Base-by-base conservation (phyloP, 2,113 vertebrate genomes). In the Dasyurus viverrinus region DNA sequence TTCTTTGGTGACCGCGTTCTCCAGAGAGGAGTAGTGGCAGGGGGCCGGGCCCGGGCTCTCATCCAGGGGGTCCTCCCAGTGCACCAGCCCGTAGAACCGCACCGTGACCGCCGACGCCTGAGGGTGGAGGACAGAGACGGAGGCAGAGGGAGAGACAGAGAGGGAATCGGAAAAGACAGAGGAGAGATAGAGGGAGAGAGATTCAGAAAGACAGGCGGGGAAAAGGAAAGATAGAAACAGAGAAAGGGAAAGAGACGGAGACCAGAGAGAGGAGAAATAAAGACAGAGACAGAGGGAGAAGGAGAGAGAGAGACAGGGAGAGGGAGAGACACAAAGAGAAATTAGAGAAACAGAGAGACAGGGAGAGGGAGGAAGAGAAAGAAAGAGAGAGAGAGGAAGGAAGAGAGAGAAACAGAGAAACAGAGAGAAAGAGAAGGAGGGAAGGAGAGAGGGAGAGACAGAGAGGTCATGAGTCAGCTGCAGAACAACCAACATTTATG, bases 1-100 rank as follows among this genome's bases (percentile, higher is more conserved):
- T 0, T 99, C 99, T 97, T 99, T 99, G 91, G 98, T 98, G 97
- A 98, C 97, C 0, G 97, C 0, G 0, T 97, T 98, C 2, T 97
- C 98, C 0, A 94, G 91, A 0, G 97, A 97, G 30, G 94, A 92
- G 89, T 97, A 98, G 54, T 97, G 98, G 27, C 52, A 98, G 24
- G 95, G 97, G 53, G 95, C 16, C 0, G 99, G 98, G 27, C 99
- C 99, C 96, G 99, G 90, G 0, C 96, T 92, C 94, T 99, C 98
- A 0, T 99, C 99, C 98, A 98, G 96, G 47, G 99, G 99, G 98
- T 99, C 99, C 36, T 99, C 99, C 99, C 99, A 99, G 98, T 99
- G 99, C 55, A 99, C 98, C 0, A 99, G 98, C 90, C 99, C 99
- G 0, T 99, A 99, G 96, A 99, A 99, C 8, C 98, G 98, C 91